These are phyloP conservation scores for Nemopilema nomurai DNA, from an alignment of 30 jellyfish, hydroid and myxozoan species.

Conservation along the genomic window DNA sequence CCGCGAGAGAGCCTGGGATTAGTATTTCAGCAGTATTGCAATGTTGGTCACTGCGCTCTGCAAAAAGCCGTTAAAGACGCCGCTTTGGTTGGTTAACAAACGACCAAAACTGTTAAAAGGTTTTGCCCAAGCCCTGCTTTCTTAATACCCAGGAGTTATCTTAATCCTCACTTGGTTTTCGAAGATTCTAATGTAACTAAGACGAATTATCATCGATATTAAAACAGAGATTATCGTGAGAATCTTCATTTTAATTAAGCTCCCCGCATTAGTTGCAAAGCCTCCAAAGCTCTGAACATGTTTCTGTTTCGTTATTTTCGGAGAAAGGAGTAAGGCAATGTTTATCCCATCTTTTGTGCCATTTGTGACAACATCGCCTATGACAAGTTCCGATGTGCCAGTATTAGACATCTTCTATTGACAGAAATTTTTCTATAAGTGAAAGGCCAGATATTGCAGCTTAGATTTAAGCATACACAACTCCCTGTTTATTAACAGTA, in stretches of 20 bases:
- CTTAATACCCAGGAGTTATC: slow-evolving; percentile 4
- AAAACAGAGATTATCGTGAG: slow-evolving; percentile 5
- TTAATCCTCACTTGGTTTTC: slow-evolving; percentile 19
- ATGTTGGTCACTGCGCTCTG: neutral
- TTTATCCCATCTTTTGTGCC: neutral
- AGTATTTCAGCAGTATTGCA: neutral
- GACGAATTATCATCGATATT: slow-evolving; percentile 9
- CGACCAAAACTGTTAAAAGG: slow-evolving; percentile 10
- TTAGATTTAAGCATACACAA: no score
- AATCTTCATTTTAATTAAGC: slow-evolving; percentile 3
- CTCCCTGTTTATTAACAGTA: no score
- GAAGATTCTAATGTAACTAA: neutral
- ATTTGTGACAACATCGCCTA: neutral
- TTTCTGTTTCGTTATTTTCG: neutral
- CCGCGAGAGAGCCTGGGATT: neutral
- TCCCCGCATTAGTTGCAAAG: neutral
- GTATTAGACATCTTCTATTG: no score
- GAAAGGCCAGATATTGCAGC: no score
- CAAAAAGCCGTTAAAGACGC: neutral
- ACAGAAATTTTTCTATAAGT: no score
- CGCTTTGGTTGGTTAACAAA: slow-evolving; percentile 15
- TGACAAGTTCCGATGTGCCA: neutral
- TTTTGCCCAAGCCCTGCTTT: slow-evolving; percentile 12
- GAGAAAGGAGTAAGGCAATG: neutral
- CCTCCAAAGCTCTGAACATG: neutral